phyloP scores from a whole-genome alignment of 30 jellyfish, hydroid and myxozoan species.

The Cassiopea xamachana region DNA sequence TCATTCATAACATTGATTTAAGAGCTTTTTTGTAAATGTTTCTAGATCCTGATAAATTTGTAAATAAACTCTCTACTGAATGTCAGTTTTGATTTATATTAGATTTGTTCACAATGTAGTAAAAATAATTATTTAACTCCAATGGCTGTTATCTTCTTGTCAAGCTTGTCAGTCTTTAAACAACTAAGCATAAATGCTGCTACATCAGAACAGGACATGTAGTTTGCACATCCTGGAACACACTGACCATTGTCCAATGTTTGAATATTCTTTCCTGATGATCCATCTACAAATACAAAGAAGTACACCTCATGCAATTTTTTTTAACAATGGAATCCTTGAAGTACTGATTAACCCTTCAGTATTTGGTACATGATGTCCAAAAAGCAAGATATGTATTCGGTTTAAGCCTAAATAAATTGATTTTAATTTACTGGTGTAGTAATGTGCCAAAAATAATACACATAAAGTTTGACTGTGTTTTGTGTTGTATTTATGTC shows the following conservation, averaged over 20 bases:
- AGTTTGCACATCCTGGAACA: constrained; percentile 26
- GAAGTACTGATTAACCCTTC: too few species aligned
- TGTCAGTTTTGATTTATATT: neutral
- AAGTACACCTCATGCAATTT: neutral
- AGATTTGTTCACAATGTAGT: neutral
- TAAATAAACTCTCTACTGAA: neutral
- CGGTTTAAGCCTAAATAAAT: too few species aligned
- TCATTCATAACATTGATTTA: neutral
- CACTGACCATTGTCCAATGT: constrained; percentile 14
- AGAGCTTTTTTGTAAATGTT: neutral
- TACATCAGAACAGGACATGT: constrained; percentile 45
- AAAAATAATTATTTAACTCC: constrained; percentile 14
- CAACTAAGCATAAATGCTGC: constrained; percentile 56
- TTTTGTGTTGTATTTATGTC: too few species aligned
- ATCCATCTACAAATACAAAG: constrained; percentile 2
- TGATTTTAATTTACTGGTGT: too few species aligned
- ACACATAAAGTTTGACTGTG: too few species aligned
- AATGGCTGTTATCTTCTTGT: constrained; percentile 39
- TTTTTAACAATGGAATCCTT: too few species aligned
- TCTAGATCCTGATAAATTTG: neutral
- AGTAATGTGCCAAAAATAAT: too few species aligned
- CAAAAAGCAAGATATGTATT: too few species aligned
- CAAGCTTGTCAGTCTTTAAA: constrained; percentile 29
- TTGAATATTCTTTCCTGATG: constrained; percentile 21
- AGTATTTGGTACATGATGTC: too few species aligned